Conservation (phyloP, 2,888 invertebrate genomes). For the Xestia sexstrigata region DNA sequence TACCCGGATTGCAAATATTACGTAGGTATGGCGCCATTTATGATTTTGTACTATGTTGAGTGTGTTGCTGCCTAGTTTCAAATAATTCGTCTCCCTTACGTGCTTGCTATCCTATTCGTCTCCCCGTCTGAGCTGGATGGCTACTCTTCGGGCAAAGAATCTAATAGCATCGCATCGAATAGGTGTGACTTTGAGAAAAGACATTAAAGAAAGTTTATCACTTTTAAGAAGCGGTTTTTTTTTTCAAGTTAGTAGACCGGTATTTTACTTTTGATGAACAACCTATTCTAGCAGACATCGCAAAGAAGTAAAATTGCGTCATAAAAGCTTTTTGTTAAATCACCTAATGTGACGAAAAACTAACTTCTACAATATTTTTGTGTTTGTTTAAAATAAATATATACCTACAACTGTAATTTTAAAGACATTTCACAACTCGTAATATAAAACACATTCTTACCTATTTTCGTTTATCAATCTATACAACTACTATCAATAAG, state of each 20-base stretch:
- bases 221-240: neutral
- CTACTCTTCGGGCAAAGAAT: neutral
- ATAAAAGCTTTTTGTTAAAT: constrained; percentile 2
- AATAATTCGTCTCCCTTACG: neutral
- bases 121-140: neutral
- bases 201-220: neutral
- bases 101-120: neutral
- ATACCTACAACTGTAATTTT: neutral
- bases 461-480: constrained; percentile 18
- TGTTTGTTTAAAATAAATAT: neutral
- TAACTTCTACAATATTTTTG: neutral
- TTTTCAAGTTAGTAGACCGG: neutral
- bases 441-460: constrained; percentile 34
- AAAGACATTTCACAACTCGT: constrained; percentile 1
- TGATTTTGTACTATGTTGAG: neutral
- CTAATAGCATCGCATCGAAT: neutral
- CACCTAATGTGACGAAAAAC: neutral
- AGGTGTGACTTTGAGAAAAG: neutral
- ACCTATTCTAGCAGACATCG: neutral
- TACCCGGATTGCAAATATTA: neutral
- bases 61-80: too few relatives aligned
- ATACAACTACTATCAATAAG: constrained; percentile 22
- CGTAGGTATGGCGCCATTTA: neutral
- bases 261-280: neutral
- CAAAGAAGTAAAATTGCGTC: neutral